Base-by-base conservation (phyloP, 2,113 vertebrate genomes). In the Aix galericulata region DNA sequence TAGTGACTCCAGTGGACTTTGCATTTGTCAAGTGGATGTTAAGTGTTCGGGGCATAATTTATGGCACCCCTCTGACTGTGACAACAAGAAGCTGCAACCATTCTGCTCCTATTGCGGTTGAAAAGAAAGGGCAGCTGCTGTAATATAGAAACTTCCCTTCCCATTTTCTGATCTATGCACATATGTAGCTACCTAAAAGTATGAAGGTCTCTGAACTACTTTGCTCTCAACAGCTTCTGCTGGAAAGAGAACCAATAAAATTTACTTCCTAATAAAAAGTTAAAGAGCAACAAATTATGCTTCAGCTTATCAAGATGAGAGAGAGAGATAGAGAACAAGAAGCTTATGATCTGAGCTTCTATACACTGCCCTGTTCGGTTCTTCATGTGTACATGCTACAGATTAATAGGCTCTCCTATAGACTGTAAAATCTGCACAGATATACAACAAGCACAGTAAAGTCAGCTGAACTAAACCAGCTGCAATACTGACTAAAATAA, bases 1-100 rank as follows among this genome's bases (percentile, higher is more conserved):
- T n/a, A 66, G 20, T 56, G 29, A 46, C 17, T 87, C 75, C 4
- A 59, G 42, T 5, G 11, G 58, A 71, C 38, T 77, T 64, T 31
- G 7, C 25, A 25, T 40, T 58, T 86, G 31, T 38, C 50, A 71
- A 27, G 32, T 77, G 32, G 56, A n/a, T 22, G 3, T 31, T 71
- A 52, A 83, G 13, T 13, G 10, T 4, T n/a, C 50, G 46, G 52
- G 34, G 20, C 17, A 50, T 15, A 56, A 36, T 74, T 83, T 81
- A 66, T 58, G 53, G 21, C 60, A 53, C 2, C 3, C 42, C 20
- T 69, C 0, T 44, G 20, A 4, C 1, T 66, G 26, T 8, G 15
- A 11, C 67, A 62, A 17, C 4, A 2, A 11, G 63, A 53, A 66
- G 8, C 38, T 81, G n/a, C 12, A 81, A 26, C 11, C 6, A 58